Conservation (phyloP, 2,888 invertebrate species). For the Teleogryllus oceanicus region DNA sequence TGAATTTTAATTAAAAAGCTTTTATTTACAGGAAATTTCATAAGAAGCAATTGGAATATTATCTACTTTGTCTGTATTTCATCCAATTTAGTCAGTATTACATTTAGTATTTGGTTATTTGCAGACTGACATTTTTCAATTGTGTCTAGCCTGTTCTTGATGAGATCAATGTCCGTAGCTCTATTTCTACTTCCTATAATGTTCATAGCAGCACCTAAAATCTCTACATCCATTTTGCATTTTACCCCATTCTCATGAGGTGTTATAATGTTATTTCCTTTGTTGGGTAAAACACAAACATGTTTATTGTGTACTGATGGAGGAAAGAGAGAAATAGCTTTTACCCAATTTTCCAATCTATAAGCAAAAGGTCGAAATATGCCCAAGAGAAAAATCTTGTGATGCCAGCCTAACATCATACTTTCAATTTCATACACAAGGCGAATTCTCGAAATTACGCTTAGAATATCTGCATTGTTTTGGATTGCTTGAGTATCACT, state of each 20-base stretch:
- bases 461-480: slow-evolving; percentile 18
- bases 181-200: not conserved
- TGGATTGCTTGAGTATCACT: slow-evolving; percentile 19
- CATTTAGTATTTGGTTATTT: not conserved
- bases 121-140: not conserved
- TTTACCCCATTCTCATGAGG: not conserved
- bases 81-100: not conserved
- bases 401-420: too few species aligned
- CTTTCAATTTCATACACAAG: slow-evolving; percentile 20
- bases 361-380: not conserved
- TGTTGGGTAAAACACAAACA: slow-evolving; percentile 10
- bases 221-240: not conserved
- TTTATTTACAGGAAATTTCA: too few species aligned
- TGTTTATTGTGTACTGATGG: not conserved
- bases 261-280: not conserved
- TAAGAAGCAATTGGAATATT: too few species aligned
- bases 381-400: not conserved
- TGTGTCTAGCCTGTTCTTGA: not conserved
- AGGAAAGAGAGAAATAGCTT: too few species aligned
- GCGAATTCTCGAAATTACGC: slow-evolving; percentile 12
- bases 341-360: too few species aligned
- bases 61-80: not conserved
- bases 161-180: not conserved
- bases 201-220: not conserved
- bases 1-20: too few species aligned